Percentiles rank a stretch among this genome's conserved stretches.
Conservation (phyloP, 2,888 invertebrate species). For the Stomorhina lunata region DNA sequence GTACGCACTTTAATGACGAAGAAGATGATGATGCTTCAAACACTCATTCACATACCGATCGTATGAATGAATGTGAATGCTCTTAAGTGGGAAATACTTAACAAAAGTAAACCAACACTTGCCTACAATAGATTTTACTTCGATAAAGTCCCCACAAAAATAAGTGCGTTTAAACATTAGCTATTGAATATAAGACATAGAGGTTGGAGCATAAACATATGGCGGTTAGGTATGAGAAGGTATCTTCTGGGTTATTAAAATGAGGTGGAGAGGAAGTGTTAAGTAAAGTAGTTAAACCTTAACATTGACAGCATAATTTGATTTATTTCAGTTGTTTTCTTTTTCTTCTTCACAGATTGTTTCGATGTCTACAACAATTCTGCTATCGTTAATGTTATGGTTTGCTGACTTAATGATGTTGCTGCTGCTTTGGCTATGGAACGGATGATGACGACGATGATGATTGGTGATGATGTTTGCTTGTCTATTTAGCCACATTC, state of each 20-base stretch:
- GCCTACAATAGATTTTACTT: neutral
- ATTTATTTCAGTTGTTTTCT: conserved; percentile 53
- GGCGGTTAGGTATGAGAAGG: neutral
- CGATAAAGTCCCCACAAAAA: neutral
- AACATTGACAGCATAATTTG: conserved; percentile 64
- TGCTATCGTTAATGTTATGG: neutral
- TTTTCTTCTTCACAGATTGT: conserved; percentile 25
- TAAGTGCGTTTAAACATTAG: no score
- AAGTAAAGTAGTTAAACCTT: conserved; percentile 23
- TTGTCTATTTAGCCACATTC: conserved; percentile 5
- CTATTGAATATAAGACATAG: no score
- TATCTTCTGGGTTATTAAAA: neutral
- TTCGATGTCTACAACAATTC: conserved; percentile 14
- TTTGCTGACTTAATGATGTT: no score
- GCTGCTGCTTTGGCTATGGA: conserved; percentile 14
- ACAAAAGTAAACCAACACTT: conserved; percentile 1
- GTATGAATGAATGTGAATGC: neutral
- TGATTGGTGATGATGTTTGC: neutral
- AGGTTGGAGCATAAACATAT: neutral
- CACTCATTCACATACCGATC: neutral
- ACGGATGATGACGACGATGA: conserved; percentile 22
- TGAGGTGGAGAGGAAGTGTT: neutral
- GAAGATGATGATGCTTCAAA: neutral
- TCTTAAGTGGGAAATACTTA: conserved; percentile 36
- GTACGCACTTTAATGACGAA: neutral